These are phyloP conservation scores for Rissa tridactyla DNA, from an alignment of 2,113 vertebrate species.

Conservation along the genomic window DNA sequence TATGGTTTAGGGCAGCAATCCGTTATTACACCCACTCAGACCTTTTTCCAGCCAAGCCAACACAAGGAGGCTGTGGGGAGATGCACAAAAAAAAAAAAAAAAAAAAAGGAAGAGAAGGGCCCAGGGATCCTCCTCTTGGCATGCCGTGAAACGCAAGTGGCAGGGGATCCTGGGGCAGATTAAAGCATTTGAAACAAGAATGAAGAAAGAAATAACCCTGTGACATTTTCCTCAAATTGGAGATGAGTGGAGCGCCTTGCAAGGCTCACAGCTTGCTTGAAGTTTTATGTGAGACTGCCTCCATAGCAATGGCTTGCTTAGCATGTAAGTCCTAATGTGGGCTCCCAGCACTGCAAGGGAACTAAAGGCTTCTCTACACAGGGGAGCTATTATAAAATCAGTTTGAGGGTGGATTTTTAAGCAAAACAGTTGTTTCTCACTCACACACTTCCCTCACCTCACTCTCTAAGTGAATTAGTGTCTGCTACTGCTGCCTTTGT, in stretches of 20 bases:
- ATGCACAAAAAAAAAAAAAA: neutral
- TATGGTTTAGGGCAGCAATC: neutral
- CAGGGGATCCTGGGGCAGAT: neutral
- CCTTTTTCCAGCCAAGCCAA: neutral
- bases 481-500: slow-evolving; percentile 2
- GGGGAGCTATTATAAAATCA: slow-evolving; percentile 38
- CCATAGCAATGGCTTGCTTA: neutral
- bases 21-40: neutral
- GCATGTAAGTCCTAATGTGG: neutral
- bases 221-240: neutral
- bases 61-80: neutral
- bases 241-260: neutral
- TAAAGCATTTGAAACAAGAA: neutral
- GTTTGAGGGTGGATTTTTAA: slow-evolving; percentile 8
- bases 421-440: slow-evolving; percentile 18
- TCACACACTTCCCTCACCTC: neutral
- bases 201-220: neutral
- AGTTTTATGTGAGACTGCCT: neutral
- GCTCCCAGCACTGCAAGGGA: neutral
- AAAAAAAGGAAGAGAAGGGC: neutral
- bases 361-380: neutral
- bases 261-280: slow-evolving; percentile 12
- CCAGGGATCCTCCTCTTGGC: neutral
- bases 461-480: slow-evolving; percentile 12
- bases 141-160: neutral